Evolutionary conservation across 2,797 vertebrate genomes (phyloP).

Genomic region (Hyperoplus immaculatus): DNA sequence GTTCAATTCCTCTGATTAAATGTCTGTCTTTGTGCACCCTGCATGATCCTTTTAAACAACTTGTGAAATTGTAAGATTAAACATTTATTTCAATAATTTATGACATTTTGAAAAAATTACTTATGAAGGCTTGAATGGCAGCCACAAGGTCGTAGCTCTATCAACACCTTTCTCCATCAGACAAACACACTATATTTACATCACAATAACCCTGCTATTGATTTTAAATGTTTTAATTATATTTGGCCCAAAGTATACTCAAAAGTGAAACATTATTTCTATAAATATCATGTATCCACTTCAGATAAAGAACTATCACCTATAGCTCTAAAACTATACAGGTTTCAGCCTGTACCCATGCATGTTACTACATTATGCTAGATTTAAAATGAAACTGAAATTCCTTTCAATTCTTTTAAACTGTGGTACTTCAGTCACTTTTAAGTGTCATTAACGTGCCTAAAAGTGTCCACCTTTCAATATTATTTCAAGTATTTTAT

Average conservation of each 20-base stretch:
- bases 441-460: too few species aligned
- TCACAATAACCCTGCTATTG: background rate
- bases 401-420: too few species aligned
- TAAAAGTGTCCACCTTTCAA: background rate
- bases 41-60: background rate
- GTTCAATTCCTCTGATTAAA: constrained; percentile 31
- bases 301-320: background rate
- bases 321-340: background rate
- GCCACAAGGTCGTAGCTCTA: constrained; percentile 9
- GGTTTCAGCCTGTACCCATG: too few species aligned
- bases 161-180: constrained; percentile 7
- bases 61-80: constrained; percentile 27
- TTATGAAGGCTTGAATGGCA: constrained; percentile 19
- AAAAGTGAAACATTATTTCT: background rate
- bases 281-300: background rate
- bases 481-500: background rate
- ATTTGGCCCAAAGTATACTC: background rate
- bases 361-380: too few species aligned
- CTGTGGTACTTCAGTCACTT: too few species aligned
- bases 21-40: constrained; percentile 10
- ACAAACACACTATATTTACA: background rate
- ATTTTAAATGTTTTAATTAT: background rate
- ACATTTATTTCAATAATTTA: constrained; percentile 9
- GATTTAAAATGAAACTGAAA: too few species aligned
- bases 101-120: background rate